Evolutionary conservation across 2,888 invertebrate species (phyloP), one percentile per base, ranked within the genome.

Genomic region (Dusona sp.): DNA sequence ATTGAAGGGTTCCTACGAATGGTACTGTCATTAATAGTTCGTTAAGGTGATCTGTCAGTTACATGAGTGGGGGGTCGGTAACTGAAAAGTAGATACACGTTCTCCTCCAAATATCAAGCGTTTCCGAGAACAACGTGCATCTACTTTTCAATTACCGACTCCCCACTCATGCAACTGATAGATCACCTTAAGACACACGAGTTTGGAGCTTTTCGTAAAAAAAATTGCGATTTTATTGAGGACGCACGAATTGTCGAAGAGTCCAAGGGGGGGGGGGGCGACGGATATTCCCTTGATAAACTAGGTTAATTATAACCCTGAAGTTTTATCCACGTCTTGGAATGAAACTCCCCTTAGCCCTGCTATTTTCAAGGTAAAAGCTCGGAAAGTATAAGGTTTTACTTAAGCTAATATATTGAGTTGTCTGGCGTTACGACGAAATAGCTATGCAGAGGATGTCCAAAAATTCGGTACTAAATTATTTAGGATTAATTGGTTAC

Each of bases 221-320:
- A 42, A 11, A 45, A 45, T 45, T 33, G 29, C 7, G 29, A 72
- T 64, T 57, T 45, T 64, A 64, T 79, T 57, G 79, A 64, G 72
- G 19, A 72, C 64, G 33, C 29, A 61, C 61, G 29, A 61, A 29
- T 61, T 61, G n/a, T 72, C 33, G 1, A 45, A 33, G 25, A 48
- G 48, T n/a, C 13, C 16, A 25, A 64, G 36, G 19, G 64, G 8
- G 33, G 29, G 33, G 64, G 38, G 33, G 45, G 4, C 16, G 25
- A 38, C 51, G 77, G 8, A 7, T 19, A 57, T 79, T 68, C n/a
- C 75, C 65, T 75, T 33, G 82, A 45, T 42, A 83, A 85, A 85
- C 64, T 85, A 54, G 82, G 85, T 65, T 85, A 85, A 85, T 83
- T 74, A 83, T 70, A 83, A 79, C 79, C 85, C 82, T 83, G 79